Percentiles rank a stretch among this genome's conserved stretches.
These are phyloP conservation scores for Crenuchus spilurus DNA, from an alignment of 2,797 vertebrate genomes.

Conservation along the genomic window DNA sequence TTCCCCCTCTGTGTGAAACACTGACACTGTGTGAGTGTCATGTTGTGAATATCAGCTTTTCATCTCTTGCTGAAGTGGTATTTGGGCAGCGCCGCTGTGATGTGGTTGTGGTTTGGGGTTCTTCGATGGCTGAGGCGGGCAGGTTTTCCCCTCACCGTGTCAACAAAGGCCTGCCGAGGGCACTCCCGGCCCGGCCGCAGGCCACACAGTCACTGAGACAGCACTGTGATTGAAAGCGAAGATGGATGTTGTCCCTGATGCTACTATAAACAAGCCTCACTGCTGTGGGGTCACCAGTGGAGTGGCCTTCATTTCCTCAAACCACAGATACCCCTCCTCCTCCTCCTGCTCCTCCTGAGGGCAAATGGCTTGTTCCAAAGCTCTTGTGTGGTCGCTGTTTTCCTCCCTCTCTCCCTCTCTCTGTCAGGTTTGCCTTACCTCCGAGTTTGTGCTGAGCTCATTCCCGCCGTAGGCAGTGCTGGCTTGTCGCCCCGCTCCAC, in stretches of 20 bases:
- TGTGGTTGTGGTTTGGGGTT: slow-evolving; percentile 31
- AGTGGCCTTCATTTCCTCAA: slow-evolving; percentile 35
- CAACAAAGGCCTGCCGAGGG: slow-evolving; percentile 31
- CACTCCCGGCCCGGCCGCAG: neutral
- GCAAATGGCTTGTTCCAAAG: slow-evolving; percentile 21
- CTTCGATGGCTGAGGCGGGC: slow-evolving; percentile 1
- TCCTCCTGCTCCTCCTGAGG: slow-evolving; percentile 16
- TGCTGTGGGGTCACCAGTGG: slow-evolving; percentile 30
- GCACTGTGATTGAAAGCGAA: slow-evolving; percentile 2
- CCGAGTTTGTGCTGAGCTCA: slow-evolving; percentile 39
- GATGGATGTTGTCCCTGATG: slow-evolving; percentile 1
- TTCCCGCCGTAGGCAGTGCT: slow-evolving; percentile 44
- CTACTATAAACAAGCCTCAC: slow-evolving; percentile 35
- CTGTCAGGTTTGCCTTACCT: slow-evolving; percentile 19
- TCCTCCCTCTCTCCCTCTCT: neutral
- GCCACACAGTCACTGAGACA: slow-evolving; percentile 28
- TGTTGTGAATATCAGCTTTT: neutral
- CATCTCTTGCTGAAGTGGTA: neutral
- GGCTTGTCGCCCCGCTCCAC: slow-evolving; percentile 54
- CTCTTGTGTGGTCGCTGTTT: slow-evolving; percentile 2
- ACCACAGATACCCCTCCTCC: slow-evolving; percentile 4
- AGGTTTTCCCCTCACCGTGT: slow-evolving; percentile 28
- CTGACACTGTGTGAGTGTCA: too few species aligned
- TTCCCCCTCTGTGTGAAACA: too few species aligned
- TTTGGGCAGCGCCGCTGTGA: neutral